Conservation (phyloP, 2,797 vertebrate genomes). For the Botia almorhae region DNA sequence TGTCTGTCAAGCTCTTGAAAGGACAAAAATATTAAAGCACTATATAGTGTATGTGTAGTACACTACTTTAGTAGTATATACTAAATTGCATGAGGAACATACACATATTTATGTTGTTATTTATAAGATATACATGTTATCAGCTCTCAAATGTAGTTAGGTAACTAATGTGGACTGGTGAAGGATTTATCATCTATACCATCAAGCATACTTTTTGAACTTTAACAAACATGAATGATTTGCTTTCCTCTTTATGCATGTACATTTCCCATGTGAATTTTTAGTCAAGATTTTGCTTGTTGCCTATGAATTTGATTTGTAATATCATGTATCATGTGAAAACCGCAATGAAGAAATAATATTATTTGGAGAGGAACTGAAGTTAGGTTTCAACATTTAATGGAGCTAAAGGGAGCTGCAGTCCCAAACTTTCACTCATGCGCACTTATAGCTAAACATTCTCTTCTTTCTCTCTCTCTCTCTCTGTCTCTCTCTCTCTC, state of each 20-base stretch:
- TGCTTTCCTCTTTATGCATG: background rate
- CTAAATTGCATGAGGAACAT: too few species aligned
- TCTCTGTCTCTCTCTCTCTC: conserved; percentile 57
- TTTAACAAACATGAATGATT: background rate
- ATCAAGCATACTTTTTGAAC: too few species aligned
- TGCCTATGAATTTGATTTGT: conserved; percentile 18
- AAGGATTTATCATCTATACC: too few species aligned
- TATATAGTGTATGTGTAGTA: too few species aligned
- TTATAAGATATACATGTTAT: too few species aligned
- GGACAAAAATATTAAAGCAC: too few species aligned
- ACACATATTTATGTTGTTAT: too few species aligned
- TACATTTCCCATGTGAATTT: background rate
- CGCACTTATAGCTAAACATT: background rate
- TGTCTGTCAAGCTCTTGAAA: too few species aligned
- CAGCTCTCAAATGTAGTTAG: too few species aligned
- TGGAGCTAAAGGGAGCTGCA: conserved; percentile 7
- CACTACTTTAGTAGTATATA: too few species aligned
- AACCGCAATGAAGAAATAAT: conserved; percentile 46
- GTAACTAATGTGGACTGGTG: too few species aligned
- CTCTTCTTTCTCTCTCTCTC: conserved; percentile 60
- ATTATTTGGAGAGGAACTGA: conserved; percentile 34
- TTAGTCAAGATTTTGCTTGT: background rate
- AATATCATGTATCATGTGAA: conserved; percentile 2
- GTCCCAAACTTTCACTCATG: conserved; percentile 26
- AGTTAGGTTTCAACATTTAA: conserved; percentile 42